Base-by-base conservation (phyloP, 2,888 invertebrate species). In the Copidosoma aretas region DNA sequence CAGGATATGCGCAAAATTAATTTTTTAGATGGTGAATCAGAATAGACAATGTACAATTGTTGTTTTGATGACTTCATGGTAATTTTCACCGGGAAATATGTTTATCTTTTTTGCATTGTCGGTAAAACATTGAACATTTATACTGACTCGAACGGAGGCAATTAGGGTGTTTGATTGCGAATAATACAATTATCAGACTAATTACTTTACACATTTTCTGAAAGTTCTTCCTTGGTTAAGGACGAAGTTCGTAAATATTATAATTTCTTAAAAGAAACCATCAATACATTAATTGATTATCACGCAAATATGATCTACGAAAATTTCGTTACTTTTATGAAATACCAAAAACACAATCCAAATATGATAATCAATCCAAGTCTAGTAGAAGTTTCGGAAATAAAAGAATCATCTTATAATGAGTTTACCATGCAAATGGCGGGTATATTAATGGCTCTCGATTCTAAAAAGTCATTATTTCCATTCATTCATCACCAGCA, bases 401-500 rank as follows among this genome's bases (percentile, higher is more conserved):
- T 22, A 17, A 15, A 15, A n/a, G n/a, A 65, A n/a, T 22, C 3
- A 21, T 10, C 12, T 5, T 21, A 39, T 25, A 56, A 39, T n/a
- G 39, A 39, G 24, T 54, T 60, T 56, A 25, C 10, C 51, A 60
- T 46, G 39, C 51, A 52, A 60, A 21, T 25, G n/a, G 19, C 39
- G 12, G 5, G 24, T 32, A 43, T 43, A 43, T 43, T 52, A 25
- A 25, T 32, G 17, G 10, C 43, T 51, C 22, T 49, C 15, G 39
- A 59, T 63, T 46, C 57, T 54, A 19, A 39, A 68, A 52, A 41
- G 32, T 22, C 32, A 65, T 69, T 61, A 61, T 46, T 64, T 60
- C 46, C 56, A 25, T 61, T 46, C 43, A 32, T 25, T 10, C 59
- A 57, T 56, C 49, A 43, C 19, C 49, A 52, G 21, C 39, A 41